phyloP scores from a whole-genome alignment of 1,140 invertebrate species.

The Phymastichus coffea region DNA sequence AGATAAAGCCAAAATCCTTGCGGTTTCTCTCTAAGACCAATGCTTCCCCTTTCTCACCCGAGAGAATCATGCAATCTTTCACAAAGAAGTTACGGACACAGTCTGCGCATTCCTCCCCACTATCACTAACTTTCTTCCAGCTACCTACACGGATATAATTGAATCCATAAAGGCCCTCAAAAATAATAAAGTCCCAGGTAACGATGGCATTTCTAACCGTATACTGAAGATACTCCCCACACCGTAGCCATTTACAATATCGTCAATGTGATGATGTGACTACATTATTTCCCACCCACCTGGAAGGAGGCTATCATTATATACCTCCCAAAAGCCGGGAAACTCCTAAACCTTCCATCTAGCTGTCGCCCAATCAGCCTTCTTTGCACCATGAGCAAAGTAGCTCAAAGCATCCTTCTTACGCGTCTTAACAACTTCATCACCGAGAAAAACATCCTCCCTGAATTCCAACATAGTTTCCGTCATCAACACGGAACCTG shows the following conservation, averaged over 20 bases:
- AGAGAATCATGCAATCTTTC: neutral
- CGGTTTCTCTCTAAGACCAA: neutral
- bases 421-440: too few relatives aligned
- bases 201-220: too few relatives aligned
- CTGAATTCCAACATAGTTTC: constrained; percentile 16
- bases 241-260: too few relatives aligned
- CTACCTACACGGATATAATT: neutral
- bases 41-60: too few relatives aligned
- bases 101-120: neutral
- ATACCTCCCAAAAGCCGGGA: neutral
- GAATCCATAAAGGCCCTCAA: neutral
- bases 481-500: neutral
- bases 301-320: too few relatives aligned
- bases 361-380: constrained; percentile 27
- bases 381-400: constrained; percentile 19
- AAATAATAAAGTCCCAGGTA: neutral
- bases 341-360: neutral
- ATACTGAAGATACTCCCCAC: too few relatives aligned
- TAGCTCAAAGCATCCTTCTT: constrained; percentile 11
- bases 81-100: too few relatives aligned
- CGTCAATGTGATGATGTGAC: too few relatives aligned
- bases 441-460: constrained; percentile 9
- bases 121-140: neutral
- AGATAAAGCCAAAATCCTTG: neutral
- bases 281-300: too few relatives aligned